phyloP scores from a whole-genome alignment of 2,888 invertebrate genomes.

The Helicoverpa assulta region DNA sequence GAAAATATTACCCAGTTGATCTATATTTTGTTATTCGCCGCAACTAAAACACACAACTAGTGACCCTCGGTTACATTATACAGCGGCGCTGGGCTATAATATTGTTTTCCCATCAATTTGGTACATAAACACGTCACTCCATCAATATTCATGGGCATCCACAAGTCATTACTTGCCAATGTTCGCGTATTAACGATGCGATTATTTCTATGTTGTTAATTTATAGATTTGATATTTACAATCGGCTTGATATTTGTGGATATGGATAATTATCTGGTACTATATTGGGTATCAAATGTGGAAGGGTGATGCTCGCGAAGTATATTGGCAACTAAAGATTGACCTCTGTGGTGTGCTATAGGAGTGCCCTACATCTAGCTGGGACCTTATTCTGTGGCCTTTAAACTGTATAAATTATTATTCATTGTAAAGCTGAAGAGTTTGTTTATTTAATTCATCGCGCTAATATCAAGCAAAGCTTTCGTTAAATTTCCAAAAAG shows the following conservation, averaged over 20 bases:
- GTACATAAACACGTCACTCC: slow-evolving; percentile 60
- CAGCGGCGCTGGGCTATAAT: slow-evolving; percentile 52
- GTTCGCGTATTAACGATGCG: slow-evolving; percentile 44
- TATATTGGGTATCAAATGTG: too few species aligned
- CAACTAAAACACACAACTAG: slow-evolving; percentile 41
- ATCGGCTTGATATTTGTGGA: not conserved
- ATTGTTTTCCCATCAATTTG: slow-evolving; percentile 65
- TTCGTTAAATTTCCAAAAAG: too few species aligned
- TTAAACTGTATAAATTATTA: too few species aligned
- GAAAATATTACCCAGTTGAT: slow-evolving; percentile 1
- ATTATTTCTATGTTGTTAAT: slow-evolving; percentile 55
- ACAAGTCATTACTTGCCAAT: slow-evolving; percentile 56
- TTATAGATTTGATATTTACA: slow-evolving; percentile 11
- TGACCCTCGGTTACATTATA: slow-evolving; percentile 46
- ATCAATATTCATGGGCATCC: slow-evolving; percentile 66
- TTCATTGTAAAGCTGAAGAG: too few species aligned
- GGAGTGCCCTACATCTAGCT: too few species aligned
- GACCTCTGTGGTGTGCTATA: too few species aligned
- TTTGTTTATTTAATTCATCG: too few species aligned
- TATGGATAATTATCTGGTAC: not conserved
- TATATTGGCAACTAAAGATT: too few species aligned
- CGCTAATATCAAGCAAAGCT: too few species aligned
- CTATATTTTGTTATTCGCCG: slow-evolving; percentile 11
- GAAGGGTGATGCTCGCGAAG: too few species aligned
- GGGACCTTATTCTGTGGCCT: too few species aligned